Evolutionary conservation across 2,888 invertebrate genomes (phyloP).

Genomic region (Drosophila pegasa): DNA sequence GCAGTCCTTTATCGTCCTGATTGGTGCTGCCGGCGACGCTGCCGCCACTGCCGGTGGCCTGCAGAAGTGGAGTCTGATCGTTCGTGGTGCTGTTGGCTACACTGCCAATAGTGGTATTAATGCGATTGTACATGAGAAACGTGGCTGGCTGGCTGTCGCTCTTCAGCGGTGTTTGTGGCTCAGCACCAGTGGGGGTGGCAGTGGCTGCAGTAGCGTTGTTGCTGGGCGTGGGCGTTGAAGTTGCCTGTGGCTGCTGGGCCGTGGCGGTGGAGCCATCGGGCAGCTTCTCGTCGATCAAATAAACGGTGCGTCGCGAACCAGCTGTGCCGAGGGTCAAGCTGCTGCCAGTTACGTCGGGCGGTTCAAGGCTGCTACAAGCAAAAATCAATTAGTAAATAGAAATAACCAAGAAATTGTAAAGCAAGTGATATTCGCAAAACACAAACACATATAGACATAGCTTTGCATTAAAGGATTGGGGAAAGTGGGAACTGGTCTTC

Average conservation of each 20-base stretch:
- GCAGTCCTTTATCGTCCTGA: slow-evolving; percentile 85
- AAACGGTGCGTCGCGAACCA: slow-evolving; percentile 93
- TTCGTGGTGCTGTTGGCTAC: slow-evolving; percentile 40
- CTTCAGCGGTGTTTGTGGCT: slow-evolving; percentile 84
- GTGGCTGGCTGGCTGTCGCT: slow-evolving; percentile 86
- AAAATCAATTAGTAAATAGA: slow-evolving; percentile 10
- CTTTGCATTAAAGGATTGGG: slow-evolving; percentile 15
- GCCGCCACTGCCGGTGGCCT: slow-evolving; percentile 76
- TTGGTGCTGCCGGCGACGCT: slow-evolving; percentile 66
- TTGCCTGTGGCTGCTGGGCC: slow-evolving; percentile 46
- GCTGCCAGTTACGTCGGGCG: slow-evolving; percentile 85
- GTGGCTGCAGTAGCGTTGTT: slow-evolving; percentile 24
- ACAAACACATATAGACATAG: slow-evolving; percentile 21
- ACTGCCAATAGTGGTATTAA: slow-evolving; percentile 90
- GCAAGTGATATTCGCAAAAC: slow-evolving; percentile 5
- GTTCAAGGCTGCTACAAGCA: slow-evolving; percentile 80
- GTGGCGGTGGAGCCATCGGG: slow-evolving; percentile 83
- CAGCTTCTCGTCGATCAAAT: slow-evolving; percentile 89
- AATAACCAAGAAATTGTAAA: background rate
- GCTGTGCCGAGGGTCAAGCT: slow-evolving; percentile 90
- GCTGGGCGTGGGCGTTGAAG: slow-evolving; percentile 40
- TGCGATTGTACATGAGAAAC: slow-evolving; percentile 90
- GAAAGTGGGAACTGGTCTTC: background rate
- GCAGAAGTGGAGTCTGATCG: slow-evolving; percentile 77
- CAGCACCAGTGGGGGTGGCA: slow-evolving; percentile 55